These are phyloP conservation scores for Cheilosia pagana DNA, from an alignment of 2,888 invertebrate genomes.

Conservation along the genomic window DNA sequence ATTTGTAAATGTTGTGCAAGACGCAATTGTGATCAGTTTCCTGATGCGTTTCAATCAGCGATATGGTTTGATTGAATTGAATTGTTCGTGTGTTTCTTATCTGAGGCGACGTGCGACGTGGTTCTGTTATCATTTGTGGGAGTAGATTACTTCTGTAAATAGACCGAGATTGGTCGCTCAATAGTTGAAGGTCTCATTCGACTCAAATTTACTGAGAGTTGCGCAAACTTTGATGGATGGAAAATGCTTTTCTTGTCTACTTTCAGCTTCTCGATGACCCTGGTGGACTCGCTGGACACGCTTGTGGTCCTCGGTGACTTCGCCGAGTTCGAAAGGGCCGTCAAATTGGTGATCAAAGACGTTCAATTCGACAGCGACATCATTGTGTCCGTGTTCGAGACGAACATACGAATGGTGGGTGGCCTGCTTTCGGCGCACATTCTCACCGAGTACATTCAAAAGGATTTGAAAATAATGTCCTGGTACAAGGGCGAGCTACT, in stretches of 20 bases:
- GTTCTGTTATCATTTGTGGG: conserved; percentile 45
- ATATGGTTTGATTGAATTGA: too few species aligned
- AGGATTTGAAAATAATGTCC: conserved; percentile 88
- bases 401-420: conserved; percentile 98
- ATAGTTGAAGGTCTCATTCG: not conserved
- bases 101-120: not conserved
- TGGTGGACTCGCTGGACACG: conserved; percentile 97
- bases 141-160: not conserved
- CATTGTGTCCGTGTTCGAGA: conserved; percentile 98
- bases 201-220: too few species aligned
- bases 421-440: conserved; percentile 97
- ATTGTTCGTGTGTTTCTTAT: conserved; percentile 23
- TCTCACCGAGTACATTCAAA: conserved; percentile 91
- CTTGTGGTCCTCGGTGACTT: conserved; percentile 95
- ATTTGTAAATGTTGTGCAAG: conserved; percentile 27
- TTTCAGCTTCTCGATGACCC: conserved; percentile 96
- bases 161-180: not conserved
- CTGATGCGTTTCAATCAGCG: not conserved
- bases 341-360: conserved; percentile 92
- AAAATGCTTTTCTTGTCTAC: too few species aligned
- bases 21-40: not conserved
- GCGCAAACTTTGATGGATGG: too few species aligned
- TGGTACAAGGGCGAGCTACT: conserved; percentile 96
- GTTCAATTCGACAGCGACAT: conserved; percentile 97
- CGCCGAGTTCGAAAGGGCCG: conserved; percentile 96